These are phyloP conservation scores for Gallinago nigripennis DNA, from an alignment of 2,797 vertebrate genomes.

Conservation along the genomic window DNA sequence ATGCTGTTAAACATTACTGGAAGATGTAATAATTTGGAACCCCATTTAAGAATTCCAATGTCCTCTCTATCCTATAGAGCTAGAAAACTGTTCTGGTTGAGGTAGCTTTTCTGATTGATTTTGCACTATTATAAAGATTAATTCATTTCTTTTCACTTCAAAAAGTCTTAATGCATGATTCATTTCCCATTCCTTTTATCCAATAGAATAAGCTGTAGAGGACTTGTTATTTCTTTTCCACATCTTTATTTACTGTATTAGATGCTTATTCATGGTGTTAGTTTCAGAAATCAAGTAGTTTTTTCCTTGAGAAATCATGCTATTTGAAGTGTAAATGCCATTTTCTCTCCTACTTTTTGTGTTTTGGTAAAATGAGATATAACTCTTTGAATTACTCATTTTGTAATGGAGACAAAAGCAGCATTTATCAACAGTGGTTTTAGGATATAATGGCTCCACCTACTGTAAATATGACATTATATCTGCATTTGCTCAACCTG, in stretches of 20 bases:
- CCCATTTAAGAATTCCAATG: not conserved
- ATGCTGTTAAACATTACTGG: not conserved
- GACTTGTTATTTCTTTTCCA: not conserved
- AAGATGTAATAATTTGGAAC: not conserved
- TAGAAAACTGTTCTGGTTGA: not conserved
- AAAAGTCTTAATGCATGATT: not conserved
- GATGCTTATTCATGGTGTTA: not conserved
- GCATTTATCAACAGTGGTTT: constrained; percentile 36
- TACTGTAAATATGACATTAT: constrained; percentile 25
- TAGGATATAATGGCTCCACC: constrained; percentile 60
- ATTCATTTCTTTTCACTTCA: not conserved
- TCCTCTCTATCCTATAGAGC: accelerated
- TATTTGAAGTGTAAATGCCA: not conserved
- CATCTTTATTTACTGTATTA: not conserved
- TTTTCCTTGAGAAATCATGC: not conserved
- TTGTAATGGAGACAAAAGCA: constrained; percentile 45
- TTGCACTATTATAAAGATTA: not conserved
- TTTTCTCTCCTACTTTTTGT: not conserved
- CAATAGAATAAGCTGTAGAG: not conserved
- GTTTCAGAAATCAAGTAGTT: not conserved
- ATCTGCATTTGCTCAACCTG: not conserved
- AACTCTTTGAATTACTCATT: not conserved
- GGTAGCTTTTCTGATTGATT: not conserved
- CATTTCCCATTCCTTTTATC: not conserved
- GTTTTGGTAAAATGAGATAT: not conserved